Conservation (phyloP, 2,797 vertebrate species). For the Anguilla pacifica region DNA sequence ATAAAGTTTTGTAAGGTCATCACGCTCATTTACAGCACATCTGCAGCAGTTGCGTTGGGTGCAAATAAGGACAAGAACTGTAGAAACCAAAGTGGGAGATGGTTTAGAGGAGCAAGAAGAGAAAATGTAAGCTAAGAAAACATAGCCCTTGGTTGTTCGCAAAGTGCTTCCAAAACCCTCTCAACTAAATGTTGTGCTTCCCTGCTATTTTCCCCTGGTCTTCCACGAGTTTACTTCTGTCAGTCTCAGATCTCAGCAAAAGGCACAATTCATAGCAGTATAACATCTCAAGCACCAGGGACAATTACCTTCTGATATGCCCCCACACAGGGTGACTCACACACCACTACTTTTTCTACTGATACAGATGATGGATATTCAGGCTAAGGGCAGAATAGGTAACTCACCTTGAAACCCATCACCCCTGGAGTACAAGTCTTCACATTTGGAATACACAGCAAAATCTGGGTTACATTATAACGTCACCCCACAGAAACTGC, state of each 20-base stretch:
- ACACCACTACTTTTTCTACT: neutral
- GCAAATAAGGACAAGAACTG: constrained; percentile 12
- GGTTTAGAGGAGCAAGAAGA: neutral
- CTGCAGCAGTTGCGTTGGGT: neutral
- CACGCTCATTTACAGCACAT: constrained; percentile 12
- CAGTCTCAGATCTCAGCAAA: neutral
- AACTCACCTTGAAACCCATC: neutral
- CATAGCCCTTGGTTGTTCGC: constrained; percentile 8
- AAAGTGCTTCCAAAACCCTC: neutral
- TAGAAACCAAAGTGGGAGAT: neutral
- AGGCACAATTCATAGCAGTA: neutral
- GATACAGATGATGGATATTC: neutral
- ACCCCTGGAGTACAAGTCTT: neutral
- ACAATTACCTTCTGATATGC: neutral
- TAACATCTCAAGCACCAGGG: neutral
- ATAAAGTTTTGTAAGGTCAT: constrained; percentile 8
- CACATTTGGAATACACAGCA: neutral
- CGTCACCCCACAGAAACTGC: neutral
- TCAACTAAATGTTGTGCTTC: constrained; percentile 3
- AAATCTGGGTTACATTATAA: neutral
- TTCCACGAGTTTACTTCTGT: neutral
- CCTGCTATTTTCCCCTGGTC: neutral
- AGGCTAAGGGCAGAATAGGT: neutral
- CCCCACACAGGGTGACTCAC: neutral
- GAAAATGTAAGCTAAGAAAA: constrained; percentile 6